These are phyloP conservation scores for Meandrusa payeni DNA, from an alignment of 2,888 invertebrate species.

Conservation along the genomic window DNA sequence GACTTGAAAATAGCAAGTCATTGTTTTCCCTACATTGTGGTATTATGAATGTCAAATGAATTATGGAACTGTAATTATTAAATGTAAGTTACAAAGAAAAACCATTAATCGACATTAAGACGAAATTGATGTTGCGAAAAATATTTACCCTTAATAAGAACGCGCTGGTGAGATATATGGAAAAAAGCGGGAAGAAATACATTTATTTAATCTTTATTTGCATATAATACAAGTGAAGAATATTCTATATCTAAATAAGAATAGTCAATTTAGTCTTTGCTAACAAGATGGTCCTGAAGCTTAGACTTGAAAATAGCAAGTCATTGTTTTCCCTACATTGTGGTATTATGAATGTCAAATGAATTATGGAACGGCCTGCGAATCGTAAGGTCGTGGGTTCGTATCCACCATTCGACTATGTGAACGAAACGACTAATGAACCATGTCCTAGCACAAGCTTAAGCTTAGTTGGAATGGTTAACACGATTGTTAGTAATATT, in stretches of 20 bases:
- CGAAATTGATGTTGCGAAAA: not conserved
- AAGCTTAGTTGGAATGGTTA: too few species aligned
- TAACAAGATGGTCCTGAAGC: not conserved
- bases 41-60: not conserved
- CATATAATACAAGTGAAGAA: too few species aligned
- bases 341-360: not conserved
- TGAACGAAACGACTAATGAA: too few species aligned
- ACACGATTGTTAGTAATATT: too few species aligned
- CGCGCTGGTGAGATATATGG: constrained; percentile 10
- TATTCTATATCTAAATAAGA: not conserved
- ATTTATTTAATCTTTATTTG: constrained; percentile 19
- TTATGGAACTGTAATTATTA: not conserved
- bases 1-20: too few species aligned
- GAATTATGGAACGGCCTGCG: too few species aligned
- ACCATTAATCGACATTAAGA: constrained; percentile 1
- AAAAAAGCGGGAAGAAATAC: constrained; percentile 1
- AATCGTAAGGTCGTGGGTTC: too few species aligned
- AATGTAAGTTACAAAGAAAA: not conserved
- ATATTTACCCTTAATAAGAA: constrained; percentile 3
- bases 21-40: too few species aligned
- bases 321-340: too few species aligned
- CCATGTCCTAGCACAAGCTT: too few species aligned
- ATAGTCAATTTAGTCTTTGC: not conserved
- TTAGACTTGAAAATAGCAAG: too few species aligned
- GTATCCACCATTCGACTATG: too few species aligned